Evolutionary conservation across 2,888 invertebrate species (phyloP), one percentile per base, ranked within the genome.

Genomic region (Zonitis immaculata): DNA sequence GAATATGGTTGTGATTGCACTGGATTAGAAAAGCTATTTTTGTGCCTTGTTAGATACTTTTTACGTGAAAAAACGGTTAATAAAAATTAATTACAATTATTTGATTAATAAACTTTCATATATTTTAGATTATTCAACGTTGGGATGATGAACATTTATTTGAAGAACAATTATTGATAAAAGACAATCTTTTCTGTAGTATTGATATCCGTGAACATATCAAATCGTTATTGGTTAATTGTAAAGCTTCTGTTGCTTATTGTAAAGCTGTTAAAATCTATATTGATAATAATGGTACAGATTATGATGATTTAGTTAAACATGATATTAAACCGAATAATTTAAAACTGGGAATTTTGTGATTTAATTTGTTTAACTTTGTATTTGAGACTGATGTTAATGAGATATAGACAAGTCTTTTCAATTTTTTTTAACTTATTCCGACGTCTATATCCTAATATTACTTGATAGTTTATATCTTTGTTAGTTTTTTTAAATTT

Each of bases 1-100:
- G 35, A 43, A 7, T 53, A 47, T 7, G 27, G 25, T 30, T 46
- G 30, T 6, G 44, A 55, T 27, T 58, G 51, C 42, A 28, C 53
- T n/a, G 58, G 56, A 3, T 30, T 58, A 12, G 58, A 58, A 20
- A 54, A 58, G 18, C 48, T 58, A 6, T 56, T 56, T 28, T 45
- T 56, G 44, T 52, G 47, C 32, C 48, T 56, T 14, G 39, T 52
- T 18, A 50, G 50, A 48, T 42, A 52, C 32, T 51, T 53, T 32
- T 28, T 56, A 27, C 49, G 42, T 32, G 52, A 50, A 42, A 28
- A 48, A 28, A 45, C 45, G 9, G 56, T 52, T 42, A 56, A 48
- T 16, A 12, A 47, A 3, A 11, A 20, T 25, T 42, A 16, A 27
- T 44, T 44, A 3, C 6, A 1, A 12, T 35, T 35, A 9, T 35